phyloP scores from a whole-genome alignment of 2,888 invertebrate species.

The Cheilosia grossa region DNA sequence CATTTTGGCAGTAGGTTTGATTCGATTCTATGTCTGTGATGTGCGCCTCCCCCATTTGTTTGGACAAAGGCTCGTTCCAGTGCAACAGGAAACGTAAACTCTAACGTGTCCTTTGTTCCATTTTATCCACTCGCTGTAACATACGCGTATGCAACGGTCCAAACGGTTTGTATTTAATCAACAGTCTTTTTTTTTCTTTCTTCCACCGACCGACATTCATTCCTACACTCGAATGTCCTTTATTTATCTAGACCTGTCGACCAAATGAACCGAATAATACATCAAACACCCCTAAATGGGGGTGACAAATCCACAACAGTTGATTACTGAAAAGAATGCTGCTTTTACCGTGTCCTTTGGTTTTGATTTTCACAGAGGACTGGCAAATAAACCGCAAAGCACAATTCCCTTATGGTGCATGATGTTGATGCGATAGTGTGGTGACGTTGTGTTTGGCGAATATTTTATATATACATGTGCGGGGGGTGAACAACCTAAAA shows the following conservation, averaged over 20 bases:
- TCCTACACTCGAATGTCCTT: conserved; percentile 76
- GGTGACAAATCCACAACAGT: conserved; percentile 83
- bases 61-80: conserved; percentile 42
- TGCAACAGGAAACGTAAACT: conserved; percentile 73
- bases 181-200: conserved; percentile 31
- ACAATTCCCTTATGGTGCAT: conserved; percentile 62
- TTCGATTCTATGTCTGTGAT: conserved; percentile 45
- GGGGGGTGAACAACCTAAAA: conserved; percentile 67
- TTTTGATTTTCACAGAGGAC: conserved; percentile 60
- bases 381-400: conserved; percentile 56
- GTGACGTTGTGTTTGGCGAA: conserved; percentile 56
- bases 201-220: conserved; percentile 59
- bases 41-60: conserved; percentile 27
- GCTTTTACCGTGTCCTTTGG: conserved; percentile 67
- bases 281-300: conserved; percentile 83
- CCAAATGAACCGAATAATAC: conserved; percentile 84
- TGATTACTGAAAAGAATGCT: conserved; percentile 81
- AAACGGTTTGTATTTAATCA: conserved; percentile 66
- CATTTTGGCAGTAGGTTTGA: conserved; percentile 8
- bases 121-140: conserved; percentile 40
- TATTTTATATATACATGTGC: conserved; percentile 21
- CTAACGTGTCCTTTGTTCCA: conserved; percentile 59
- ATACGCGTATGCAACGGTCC: conserved; percentile 46
- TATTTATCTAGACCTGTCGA: conserved; percentile 83
- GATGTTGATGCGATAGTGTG: conserved; percentile 36